A percentile compares a stretch with the other conserved stretches of the same genome.
Evolutionary conservation across 1,140 invertebrate genomes (phyloP).

Genomic region (Drosophila kepulauana): DNA sequence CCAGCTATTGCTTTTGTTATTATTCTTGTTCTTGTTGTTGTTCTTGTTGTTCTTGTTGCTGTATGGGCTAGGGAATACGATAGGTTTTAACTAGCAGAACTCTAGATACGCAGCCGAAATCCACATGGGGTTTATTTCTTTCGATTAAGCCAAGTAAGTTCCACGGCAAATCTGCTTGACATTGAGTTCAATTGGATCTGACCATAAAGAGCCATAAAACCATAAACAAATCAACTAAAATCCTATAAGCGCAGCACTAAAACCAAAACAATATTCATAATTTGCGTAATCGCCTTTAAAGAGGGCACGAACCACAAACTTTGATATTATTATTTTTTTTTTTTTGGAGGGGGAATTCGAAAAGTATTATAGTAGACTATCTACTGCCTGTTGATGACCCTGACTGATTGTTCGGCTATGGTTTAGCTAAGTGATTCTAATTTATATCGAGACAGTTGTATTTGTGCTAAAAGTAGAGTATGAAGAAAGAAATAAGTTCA

Average conservation of each 20-base stretch:
- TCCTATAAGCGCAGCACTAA: constrained; percentile 17
- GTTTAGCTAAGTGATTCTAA: neutral
- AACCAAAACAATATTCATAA: constrained; percentile 8
- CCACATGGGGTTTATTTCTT: constrained; percentile 1
- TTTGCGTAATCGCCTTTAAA: constrained; percentile 11
- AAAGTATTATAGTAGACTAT: too few relatives aligned
- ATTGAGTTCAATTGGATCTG: constrained; percentile 14
- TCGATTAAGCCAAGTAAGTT: constrained; percentile 2
- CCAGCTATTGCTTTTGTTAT: neutral
- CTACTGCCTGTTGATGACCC: neutral
- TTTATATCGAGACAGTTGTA: neutral
- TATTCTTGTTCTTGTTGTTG: constrained; percentile 5
- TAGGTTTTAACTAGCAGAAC: neutral
- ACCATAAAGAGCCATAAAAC: constrained; percentile 15
- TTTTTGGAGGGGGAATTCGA: too few relatives aligned
- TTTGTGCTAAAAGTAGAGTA: neutral
- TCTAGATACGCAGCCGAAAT: constrained; percentile 1
- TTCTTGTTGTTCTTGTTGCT: constrained; percentile 12
- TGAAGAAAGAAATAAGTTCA: neutral
- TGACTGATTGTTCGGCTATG: neutral
- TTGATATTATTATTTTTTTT: neutral
- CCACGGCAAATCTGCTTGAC: constrained; percentile 13
- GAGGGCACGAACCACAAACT: neutral
- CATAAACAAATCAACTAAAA: constrained; percentile 26
- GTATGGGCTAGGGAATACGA: constrained; percentile 18